These are phyloP conservation scores for Harpagoxenus sublaevis DNA, from an alignment of 2,888 invertebrate species.

Conservation along the genomic window DNA sequence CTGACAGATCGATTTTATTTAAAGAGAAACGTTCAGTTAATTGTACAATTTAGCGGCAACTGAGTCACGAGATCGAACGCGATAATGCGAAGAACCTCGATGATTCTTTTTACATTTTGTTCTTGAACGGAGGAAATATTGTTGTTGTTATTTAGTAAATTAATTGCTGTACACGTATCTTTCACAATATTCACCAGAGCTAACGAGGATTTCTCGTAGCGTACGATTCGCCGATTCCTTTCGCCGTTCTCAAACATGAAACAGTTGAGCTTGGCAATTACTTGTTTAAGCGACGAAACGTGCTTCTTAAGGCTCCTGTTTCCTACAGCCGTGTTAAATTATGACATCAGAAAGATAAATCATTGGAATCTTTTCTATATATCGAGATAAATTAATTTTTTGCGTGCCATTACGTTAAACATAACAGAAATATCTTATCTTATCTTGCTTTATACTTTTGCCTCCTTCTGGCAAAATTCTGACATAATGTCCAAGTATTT, in stretches of 20 bases:
- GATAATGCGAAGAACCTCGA: background rate
- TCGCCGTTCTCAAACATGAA: background rate
- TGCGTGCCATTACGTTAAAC: background rate
- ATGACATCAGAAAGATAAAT: background rate
- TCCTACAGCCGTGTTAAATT: background rate
- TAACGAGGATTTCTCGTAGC: background rate
- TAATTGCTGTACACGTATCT: background rate
- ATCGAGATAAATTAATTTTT: background rate
- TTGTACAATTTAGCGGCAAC: background rate
- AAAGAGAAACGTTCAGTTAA: slow-evolving; percentile 43
- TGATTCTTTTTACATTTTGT: background rate
- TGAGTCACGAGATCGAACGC: background rate
- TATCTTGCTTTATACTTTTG: background rate
- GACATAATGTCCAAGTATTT: slow-evolving; percentile 23
- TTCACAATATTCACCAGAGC: background rate
- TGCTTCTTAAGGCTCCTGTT: slow-evolving; percentile 15
- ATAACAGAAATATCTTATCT: background rate
- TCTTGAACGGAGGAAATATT: slow-evolving; percentile 18
- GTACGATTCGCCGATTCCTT: background rate
- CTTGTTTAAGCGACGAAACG: background rate
- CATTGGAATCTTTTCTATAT: background rate
- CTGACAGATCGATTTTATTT: slow-evolving; percentile 77
- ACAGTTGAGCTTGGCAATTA: slow-evolving; percentile 1
- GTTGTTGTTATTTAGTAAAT: slow-evolving; percentile 31
- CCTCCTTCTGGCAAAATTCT: background rate